Evolutionary conservation across 2,797 vertebrate genomes (phyloP).

Genomic region (Sebastes minor): DNA sequence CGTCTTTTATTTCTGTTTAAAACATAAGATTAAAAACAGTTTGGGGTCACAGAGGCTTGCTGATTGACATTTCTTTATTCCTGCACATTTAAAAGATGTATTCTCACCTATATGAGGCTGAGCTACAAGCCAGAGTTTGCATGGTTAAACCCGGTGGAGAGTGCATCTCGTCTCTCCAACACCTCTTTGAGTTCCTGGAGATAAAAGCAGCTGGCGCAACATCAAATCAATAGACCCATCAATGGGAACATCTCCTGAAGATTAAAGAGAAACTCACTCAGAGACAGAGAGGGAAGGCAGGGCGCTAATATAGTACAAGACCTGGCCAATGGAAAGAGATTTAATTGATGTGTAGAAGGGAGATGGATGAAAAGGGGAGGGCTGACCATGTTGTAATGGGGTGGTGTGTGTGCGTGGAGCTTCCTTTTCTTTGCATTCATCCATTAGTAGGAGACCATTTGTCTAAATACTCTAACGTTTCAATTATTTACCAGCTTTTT

Average conservation of each 20-base stretch:
- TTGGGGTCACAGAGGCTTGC: background rate
- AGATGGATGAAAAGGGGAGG: slow-evolving; percentile 62
- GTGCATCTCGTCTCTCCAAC: slow-evolving; percentile 42
- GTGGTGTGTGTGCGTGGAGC: background rate
- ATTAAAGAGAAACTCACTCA: slow-evolving; percentile 82
- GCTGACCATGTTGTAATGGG: slow-evolving; percentile 40
- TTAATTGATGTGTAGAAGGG: slow-evolving; percentile 78
- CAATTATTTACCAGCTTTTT: slow-evolving; percentile 7
- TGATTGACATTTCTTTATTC: background rate
- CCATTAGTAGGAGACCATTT: slow-evolving; percentile 44
- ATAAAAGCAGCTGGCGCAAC: slow-evolving; percentile 83
- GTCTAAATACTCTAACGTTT: slow-evolving; percentile 8
- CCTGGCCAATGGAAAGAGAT: slow-evolving; percentile 59
- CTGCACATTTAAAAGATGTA: background rate
- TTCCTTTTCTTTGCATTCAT: slow-evolving; percentile 17
- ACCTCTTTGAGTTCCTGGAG: slow-evolving; percentile 79
- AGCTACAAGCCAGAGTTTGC: background rate
- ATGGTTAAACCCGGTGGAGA: slow-evolving; percentile 44
- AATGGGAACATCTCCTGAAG: slow-evolving; percentile 83
- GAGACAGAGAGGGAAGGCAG: slow-evolving; percentile 50
- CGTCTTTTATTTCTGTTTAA: background rate
- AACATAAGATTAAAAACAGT: background rate
- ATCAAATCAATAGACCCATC: slow-evolving; percentile 85
- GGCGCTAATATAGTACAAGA: slow-evolving; percentile 70
- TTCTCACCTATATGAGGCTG: background rate